These are phyloP conservation scores for Rhinichthys osculus DNA, from an alignment of 2,797 vertebrate species.

Conservation along the genomic window DNA sequence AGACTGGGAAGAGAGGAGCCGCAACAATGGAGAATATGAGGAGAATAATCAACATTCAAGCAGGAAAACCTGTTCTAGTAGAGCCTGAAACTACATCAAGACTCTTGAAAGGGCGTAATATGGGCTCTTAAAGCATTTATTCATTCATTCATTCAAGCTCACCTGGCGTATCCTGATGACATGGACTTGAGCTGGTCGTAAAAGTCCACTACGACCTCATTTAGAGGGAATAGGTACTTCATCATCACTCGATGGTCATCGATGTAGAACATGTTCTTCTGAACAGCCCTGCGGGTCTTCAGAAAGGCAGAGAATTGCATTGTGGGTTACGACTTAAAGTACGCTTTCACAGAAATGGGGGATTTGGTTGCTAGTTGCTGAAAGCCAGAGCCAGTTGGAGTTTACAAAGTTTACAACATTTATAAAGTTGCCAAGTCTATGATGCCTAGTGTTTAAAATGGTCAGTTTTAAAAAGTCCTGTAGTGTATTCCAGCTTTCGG, in stretches of 20 bases:
- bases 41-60: background rate
- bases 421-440: too few relatives aligned
- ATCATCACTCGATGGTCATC: slow-evolving; percentile 93
- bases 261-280: slow-evolving; percentile 93
- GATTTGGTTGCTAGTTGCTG: background rate
- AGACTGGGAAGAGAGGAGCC: background rate
- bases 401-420: too few relatives aligned
- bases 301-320: slow-evolving; percentile 10
- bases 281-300: slow-evolving; percentile 88
- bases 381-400: too few relatives aligned
- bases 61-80: background rate
- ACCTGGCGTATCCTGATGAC: slow-evolving; percentile 98
- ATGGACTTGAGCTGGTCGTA: slow-evolving; percentile 94
- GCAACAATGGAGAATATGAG: background rate
- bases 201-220: slow-evolving; percentile 97
- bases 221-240: slow-evolving; percentile 93
- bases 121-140: background rate
- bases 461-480: too few relatives aligned
- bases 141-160: slow-evolving; percentile 18
- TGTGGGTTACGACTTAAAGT: slow-evolving; percentile 69
- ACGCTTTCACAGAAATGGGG: too few relatives aligned
- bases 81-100: background rate
- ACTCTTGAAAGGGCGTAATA: background rate
- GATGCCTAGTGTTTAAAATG: background rate
- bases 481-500: too few relatives aligned